These are phyloP conservation scores for Ctenochaetus hawaiiensis DNA, from an alignment of 2,797 vertebrate genomes.

Conservation along the genomic window DNA sequence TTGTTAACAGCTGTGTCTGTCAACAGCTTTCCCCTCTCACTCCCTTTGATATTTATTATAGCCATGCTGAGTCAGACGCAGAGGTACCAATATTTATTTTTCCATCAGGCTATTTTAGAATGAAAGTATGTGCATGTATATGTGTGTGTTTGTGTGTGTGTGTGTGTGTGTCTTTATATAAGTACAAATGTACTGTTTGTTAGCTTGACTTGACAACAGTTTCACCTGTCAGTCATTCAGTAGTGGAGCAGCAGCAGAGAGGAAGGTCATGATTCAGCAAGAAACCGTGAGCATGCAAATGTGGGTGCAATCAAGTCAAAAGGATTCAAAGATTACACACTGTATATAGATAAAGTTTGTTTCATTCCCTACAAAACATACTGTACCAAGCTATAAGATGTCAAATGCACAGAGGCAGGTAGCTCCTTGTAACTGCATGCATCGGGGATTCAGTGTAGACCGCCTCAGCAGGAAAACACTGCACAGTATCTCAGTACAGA, in stretches of 20 bases:
- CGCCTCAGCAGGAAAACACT: conserved; percentile 17
- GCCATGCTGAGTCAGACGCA: conserved; percentile 49
- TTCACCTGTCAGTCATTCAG: conserved; percentile 51
- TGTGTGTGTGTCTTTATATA: not conserved
- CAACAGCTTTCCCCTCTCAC: conserved; percentile 46
- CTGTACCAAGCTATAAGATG: not conserved
- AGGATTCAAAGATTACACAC: conserved; percentile 15
- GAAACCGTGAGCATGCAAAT: conserved; percentile 14
- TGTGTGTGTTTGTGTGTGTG: not conserved
- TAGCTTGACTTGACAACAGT: conserved; percentile 39
- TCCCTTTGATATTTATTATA: conserved; percentile 57
- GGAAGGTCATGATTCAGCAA: conserved; percentile 73
- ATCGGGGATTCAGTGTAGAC: conserved; percentile 8
- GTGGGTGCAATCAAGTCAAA: conserved; percentile 29
- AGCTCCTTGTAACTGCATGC: conserved; percentile 1
- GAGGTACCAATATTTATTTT: conserved; percentile 67
- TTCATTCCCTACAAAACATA: not conserved
- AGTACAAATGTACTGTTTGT: conserved; percentile 31
- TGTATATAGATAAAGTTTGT: not conserved
- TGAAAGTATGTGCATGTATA: conserved; percentile 18
- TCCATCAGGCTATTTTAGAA: conserved; percentile 43
- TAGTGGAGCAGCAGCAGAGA: conserved; percentile 37
- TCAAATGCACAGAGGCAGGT: not conserved
- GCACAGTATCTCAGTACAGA: not conserved
- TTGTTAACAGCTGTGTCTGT: conserved; percentile 52